Evolutionary conservation across 2,113 vertebrate genomes (phyloP).

Genomic region (Leiothrix lutea): DNA sequence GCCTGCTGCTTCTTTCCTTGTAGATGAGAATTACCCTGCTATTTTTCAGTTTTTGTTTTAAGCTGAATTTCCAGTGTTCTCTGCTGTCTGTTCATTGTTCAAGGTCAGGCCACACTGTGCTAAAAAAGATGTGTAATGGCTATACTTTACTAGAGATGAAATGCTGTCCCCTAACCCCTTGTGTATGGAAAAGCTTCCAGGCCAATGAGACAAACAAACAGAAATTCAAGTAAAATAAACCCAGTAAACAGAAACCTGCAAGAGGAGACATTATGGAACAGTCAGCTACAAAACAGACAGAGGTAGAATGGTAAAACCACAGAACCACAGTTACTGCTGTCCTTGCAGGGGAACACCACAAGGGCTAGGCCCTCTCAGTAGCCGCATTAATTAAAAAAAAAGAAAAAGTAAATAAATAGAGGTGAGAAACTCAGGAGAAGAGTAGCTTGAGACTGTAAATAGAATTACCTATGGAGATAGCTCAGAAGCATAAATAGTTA

Average conservation of each 20-base stretch:
- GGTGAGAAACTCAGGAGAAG: neutral
- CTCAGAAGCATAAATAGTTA: neutral
- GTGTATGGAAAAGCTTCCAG: neutral
- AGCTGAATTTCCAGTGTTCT: neutral
- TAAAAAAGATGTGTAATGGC: neutral
- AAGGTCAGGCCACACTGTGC: neutral
- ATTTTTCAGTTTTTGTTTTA: neutral
- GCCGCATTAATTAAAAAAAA: neutral
- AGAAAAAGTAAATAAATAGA: neutral
- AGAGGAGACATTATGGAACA: neutral
- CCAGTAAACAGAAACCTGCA: neutral
- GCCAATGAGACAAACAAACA: neutral
- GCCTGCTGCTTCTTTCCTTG: neutral
- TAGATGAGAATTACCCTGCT: neutral
- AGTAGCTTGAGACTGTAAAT: neutral
- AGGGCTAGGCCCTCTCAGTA: neutral
- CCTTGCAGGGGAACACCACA: neutral
- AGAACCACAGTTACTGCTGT: neutral
- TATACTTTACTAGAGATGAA: neutral
- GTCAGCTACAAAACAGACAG: neutral
- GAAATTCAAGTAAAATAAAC: neutral
- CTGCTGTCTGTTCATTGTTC: neutral
- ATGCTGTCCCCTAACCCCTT: neutral
- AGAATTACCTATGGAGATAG: neutral
- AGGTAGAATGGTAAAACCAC: neutral